phyloP scores from a whole-genome alignment of 1,140 invertebrate species.

The Drosophila busckii region DNA sequence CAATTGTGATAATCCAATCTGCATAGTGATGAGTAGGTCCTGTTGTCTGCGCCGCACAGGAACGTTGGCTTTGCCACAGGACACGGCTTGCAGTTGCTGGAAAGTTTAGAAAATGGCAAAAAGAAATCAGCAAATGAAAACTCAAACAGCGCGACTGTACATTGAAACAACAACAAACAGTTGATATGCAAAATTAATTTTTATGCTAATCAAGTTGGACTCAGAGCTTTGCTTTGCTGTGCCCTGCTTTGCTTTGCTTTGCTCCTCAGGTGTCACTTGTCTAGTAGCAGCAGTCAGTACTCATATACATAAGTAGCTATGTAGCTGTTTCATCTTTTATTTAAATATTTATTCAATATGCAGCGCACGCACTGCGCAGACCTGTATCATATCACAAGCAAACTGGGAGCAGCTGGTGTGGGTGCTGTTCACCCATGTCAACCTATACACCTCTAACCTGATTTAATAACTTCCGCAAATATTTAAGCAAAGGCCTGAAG shows the following conservation, averaged over 20 bases:
- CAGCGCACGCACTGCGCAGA: slow-evolving; percentile 47
- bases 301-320: not conserved
- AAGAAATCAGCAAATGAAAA: slow-evolving; percentile 41
- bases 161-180: slow-evolving; percentile 54
- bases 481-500: too few species aligned
- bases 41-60: slow-evolving; percentile 93
- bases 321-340: slow-evolving; percentile 41
- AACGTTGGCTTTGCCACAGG: slow-evolving; percentile 88
- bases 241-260: not conserved
- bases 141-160: slow-evolving; percentile 38
- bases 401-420: not conserved
- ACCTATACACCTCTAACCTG: slow-evolving; percentile 17
- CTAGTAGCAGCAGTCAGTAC: slow-evolving; percentile 1
- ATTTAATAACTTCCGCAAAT: slow-evolving; percentile 66
- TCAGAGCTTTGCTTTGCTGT: too few species aligned
- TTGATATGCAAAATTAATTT: slow-evolving; percentile 76
- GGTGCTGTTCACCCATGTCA: not conserved
- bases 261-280: slow-evolving; percentile 12
- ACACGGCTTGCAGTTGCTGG: slow-evolving; percentile 87
- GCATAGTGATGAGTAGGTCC: slow-evolving; percentile 94
- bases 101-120: slow-evolving; percentile 20
- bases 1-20: slow-evolving; percentile 95
- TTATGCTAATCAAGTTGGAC: slow-evolving; percentile 63
- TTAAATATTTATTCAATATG: slow-evolving; percentile 74
- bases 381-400: slow-evolving; percentile 15